These are phyloP conservation scores for Drosophila formosana DNA, from an alignment of 2,888 invertebrate genomes.

Conservation along the genomic window DNA sequence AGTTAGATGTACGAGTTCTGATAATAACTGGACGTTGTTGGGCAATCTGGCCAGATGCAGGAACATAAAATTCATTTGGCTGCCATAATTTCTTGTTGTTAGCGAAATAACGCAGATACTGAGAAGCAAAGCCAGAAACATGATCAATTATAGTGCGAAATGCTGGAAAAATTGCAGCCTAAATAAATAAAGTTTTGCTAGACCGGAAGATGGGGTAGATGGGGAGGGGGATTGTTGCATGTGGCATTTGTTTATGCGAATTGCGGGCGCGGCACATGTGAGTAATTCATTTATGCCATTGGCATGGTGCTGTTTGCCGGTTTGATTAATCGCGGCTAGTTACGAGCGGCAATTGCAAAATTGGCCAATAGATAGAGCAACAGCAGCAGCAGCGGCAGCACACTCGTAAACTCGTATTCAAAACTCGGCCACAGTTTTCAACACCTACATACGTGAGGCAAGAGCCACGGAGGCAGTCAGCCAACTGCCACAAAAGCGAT, in stretches of 20 bases:
- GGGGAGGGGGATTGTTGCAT: background rate
- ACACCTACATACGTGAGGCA: constrained; percentile 70
- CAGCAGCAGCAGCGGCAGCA: background rate
- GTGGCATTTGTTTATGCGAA: constrained; percentile 53
- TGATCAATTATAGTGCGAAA: constrained; percentile 77
- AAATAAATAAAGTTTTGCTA: constrained; percentile 51
- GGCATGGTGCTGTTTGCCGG: constrained; percentile 37
- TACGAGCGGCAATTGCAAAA: constrained; percentile 71
- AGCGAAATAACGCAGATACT: constrained; percentile 49
- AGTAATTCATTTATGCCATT: constrained; percentile 65
- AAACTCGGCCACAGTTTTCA: constrained; percentile 58
- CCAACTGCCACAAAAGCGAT: constrained; percentile 45
- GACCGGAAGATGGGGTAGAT: background rate
- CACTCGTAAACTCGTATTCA: constrained; percentile 26
- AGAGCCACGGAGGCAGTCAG: constrained; percentile 4
- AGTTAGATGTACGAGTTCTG: constrained; percentile 12
- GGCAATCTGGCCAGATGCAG: constrained; percentile 58
- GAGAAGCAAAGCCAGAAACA: constrained; percentile 47
- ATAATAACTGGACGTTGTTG: constrained; percentile 9
- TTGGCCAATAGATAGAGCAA: constrained; percentile 68
- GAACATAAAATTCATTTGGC: constrained; percentile 38
- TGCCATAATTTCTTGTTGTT: constrained; percentile 59
- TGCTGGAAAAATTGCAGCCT: constrained; percentile 52
- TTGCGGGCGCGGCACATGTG: constrained; percentile 55
- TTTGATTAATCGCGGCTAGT: constrained; percentile 77